Conservation (phyloP, 2,888 invertebrate genomes). For the Tyria jacobaeae region DNA sequence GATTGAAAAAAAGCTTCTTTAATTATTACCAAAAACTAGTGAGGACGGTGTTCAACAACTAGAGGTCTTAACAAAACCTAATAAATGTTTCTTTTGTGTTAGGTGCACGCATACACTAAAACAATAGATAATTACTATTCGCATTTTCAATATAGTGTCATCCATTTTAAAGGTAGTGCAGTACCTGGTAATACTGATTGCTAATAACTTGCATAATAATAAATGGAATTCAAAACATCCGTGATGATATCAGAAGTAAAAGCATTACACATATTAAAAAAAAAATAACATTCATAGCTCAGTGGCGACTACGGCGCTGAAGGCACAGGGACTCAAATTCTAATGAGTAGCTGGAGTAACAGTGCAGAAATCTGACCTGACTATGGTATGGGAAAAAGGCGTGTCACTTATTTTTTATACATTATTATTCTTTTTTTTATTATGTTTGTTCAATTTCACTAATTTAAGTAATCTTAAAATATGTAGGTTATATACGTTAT, state of each 20-base stretch:
- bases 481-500: background rate
- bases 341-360: too few relatives aligned
- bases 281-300: too few relatives aligned
- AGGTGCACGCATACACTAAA: background rate
- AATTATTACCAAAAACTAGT: background rate
- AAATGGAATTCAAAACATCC: conserved; percentile 38
- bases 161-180: conserved; percentile 9
- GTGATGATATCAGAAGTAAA: conserved; percentile 22
- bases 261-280: background rate
- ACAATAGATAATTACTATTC: conserved; percentile 12
- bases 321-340: too few relatives aligned
- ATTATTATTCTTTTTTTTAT: too few relatives aligned
- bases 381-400: background rate
- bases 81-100: background rate
- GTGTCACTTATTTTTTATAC: background rate
- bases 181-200: conserved; percentile 22
- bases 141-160: conserved; percentile 2
- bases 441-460: conserved; percentile 32
- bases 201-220: conserved; percentile 7
- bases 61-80: background rate
- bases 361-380: too few relatives aligned
- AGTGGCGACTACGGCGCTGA: too few relatives aligned
- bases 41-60: background rate
- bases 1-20: background rate
- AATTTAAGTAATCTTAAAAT: conserved; percentile 14